Evolutionary conservation across 2,113 vertebrate genomes (phyloP).

Genomic region (Poeciliopsis occidentalis): DNA sequence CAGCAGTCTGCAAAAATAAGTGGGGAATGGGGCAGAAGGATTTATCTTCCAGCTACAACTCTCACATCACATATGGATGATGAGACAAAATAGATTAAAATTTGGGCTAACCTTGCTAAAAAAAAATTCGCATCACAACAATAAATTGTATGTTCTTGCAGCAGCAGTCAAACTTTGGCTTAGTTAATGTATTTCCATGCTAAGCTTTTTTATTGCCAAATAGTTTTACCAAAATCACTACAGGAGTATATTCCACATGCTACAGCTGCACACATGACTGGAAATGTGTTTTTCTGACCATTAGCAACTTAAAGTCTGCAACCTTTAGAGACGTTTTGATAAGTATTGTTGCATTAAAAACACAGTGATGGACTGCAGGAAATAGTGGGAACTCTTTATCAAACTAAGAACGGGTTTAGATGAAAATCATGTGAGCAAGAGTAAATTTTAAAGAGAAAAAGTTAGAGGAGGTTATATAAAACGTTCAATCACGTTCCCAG

Average conservation of each 20-base stretch:
- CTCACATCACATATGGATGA: not conserved
- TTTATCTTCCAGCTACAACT: too few species aligned
- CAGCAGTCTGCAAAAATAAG: too few species aligned
- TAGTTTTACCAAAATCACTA: not conserved
- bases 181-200: not conserved
- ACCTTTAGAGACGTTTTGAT: too few species aligned
- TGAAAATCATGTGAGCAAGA: not conserved
- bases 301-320: too few species aligned
- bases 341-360: too few species aligned
- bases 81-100: not conserved
- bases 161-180: not conserved
- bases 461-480: not conserved
- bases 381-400: not conserved
- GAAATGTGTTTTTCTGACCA: too few species aligned
- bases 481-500: constrained; percentile 19
- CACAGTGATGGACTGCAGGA: too few species aligned
- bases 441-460: accelerated
- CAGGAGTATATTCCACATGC: too few species aligned
- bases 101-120: not conserved
- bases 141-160: not conserved
- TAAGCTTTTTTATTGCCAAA: not conserved
- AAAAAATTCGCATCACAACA: not conserved
- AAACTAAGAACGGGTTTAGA: not conserved
- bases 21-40: too few species aligned
- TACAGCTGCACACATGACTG: too few species aligned